Evolutionary conservation across 2,113 vertebrate species (phyloP), one percentile per base, ranked within the genome.

Genomic region (Psophia crepitans): DNA sequence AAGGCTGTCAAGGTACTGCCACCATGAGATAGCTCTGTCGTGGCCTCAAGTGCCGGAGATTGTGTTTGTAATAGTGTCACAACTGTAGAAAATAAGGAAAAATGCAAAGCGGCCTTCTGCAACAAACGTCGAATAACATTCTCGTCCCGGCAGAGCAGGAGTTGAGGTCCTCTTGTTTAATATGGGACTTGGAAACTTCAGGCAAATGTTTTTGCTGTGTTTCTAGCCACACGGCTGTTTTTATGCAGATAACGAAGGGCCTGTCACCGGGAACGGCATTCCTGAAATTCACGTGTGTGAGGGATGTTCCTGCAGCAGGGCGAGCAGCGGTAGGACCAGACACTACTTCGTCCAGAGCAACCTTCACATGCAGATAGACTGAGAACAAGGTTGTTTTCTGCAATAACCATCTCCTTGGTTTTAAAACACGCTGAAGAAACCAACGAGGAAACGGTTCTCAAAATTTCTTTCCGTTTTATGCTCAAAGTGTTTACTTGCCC

Each of bases 401-500:
- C 33, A 65, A 58, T 69, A 74, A 43, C 17, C 7, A 10, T 83
- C 44, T 82, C 44, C 39, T 57, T 33, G 20, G 8, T 79, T 93
- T 86, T 70, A 94, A 94, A 95, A 61, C 32, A 71, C 1, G 2
- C 19, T 82, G 23, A 88, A 79, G 64, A 95, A 97, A 87, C 17
- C 49, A 96, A 89, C 39, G 84, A 90, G 75, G 65, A 77, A 95
- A 87, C 7, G 4, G 65, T 84, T 94, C 91, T 91, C 39, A 91
- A 51, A 57, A 73, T 87, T 95, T 96, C 43, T 95, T 90, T 93
- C 32, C 20, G 27, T 90, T 96, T 97, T 91, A 91, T 89, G 64
- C 49, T 97, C 33, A 32, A 96, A 97, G 39, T 93, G 41, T 94
- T 96, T 93, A 77, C 88, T 95, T 97, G 71, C 43, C 79, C 76